Percentiles rank a stretch among this genome's conserved stretches.
Evolutionary conservation across 2,888 invertebrate genomes (phyloP).

Genomic region (Aleiodes alternator): DNA sequence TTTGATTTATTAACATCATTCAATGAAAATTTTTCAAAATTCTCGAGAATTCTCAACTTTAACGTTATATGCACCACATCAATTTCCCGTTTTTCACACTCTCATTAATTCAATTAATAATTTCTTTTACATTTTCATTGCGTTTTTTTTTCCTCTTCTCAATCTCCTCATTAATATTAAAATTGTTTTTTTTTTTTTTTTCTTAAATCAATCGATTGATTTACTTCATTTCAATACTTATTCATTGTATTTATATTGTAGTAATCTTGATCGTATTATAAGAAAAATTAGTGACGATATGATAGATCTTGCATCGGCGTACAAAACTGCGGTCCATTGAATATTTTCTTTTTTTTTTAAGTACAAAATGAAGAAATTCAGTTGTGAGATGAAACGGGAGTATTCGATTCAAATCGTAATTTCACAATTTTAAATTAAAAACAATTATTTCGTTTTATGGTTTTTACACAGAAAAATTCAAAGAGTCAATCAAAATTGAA

Average conservation of each 20-base stretch:
- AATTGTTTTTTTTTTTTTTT: conserved; percentile 23
- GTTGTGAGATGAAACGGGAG: too few relatives aligned
- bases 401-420: too few relatives aligned
- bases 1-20: conserved; percentile 22
- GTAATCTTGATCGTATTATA: conserved; percentile 60
- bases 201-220: conserved; percentile 57
- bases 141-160: conserved; percentile 26
- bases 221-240: conserved; percentile 53
- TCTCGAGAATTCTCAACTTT: conserved; percentile 35
- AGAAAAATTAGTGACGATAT: conserved; percentile 67
- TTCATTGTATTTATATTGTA: conserved; percentile 60
- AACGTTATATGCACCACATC: conserved; percentile 45
- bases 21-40: conserved; percentile 19
- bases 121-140: conserved; percentile 24
- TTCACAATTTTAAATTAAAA: too few relatives aligned
- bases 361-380: too few relatives aligned
- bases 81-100: too few relatives aligned
- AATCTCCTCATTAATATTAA: conserved; percentile 49
- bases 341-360: neutral
- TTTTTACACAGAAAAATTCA: too few relatives aligned
- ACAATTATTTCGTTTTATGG: too few relatives aligned
- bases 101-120: conserved; percentile 26
- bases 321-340: conserved; percentile 55
- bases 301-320: conserved; percentile 62
- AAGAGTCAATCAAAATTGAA: too few relatives aligned